These are phyloP conservation scores for Oncorhynchus tshawytscha DNA, from an alignment of 2,113 vertebrate species.

Conservation along the genomic window DNA sequence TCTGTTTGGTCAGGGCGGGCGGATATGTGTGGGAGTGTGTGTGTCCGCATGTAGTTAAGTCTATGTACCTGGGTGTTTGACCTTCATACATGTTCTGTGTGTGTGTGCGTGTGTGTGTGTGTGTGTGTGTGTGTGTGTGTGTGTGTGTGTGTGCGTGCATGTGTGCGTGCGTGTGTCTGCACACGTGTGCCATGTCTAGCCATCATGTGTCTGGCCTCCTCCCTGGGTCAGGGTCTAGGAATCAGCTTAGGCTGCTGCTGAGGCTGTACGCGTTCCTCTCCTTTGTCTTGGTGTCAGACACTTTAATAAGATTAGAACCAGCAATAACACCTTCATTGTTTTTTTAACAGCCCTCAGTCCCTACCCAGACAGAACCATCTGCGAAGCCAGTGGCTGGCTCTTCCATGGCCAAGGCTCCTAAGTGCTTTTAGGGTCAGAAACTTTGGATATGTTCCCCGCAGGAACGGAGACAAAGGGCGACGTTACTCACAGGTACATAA, in stretches of 20 bases:
- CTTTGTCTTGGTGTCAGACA: conserved; percentile 62
- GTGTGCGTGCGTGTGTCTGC: background rate
- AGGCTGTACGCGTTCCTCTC: conserved; percentile 57
- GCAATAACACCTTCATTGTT: conserved; percentile 66
- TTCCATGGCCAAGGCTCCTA: conserved; percentile 21
- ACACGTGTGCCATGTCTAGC: background rate
- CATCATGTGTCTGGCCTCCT: conserved; percentile 45
- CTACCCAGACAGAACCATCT: conserved; percentile 14
- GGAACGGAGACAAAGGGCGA: conserved; percentile 42
- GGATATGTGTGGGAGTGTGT: background rate
- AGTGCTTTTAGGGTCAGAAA: conserved; percentile 38
- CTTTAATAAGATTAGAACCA: conserved; percentile 69
- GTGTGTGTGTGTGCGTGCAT: background rate
- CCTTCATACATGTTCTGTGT: background rate
- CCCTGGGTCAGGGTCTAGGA: conserved; percentile 28
- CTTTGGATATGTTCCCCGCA: background rate
- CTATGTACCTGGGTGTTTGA: background rate
- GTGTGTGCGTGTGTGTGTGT: background rate
- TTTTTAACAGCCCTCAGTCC: conserved; percentile 34
- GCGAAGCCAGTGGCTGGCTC: background rate
- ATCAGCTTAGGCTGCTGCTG: conserved; percentile 60
- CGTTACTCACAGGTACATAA: conserved; percentile 36
- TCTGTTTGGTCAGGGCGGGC: background rate
- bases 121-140: background rate
- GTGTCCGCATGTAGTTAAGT: background rate